Evolutionary conservation across 2,113 vertebrate genomes (phyloP).

Genomic region (Eleginops maclovinus): DNA sequence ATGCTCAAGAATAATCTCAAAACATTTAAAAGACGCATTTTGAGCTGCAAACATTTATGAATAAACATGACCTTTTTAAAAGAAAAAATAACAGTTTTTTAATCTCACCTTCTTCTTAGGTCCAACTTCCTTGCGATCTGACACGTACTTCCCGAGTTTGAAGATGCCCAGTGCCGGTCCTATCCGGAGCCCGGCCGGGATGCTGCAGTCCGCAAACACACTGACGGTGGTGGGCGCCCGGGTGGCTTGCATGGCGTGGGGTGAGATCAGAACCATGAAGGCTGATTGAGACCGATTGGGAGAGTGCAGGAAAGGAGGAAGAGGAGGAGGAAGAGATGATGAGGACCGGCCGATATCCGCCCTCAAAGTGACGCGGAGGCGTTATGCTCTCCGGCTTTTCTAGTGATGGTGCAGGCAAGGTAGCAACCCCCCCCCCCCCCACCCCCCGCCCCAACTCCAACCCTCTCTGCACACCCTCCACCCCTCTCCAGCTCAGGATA

Average conservation of each 20-base stretch:
- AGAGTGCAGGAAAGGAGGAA: constrained; percentile 58
- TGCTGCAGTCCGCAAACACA: constrained; percentile 93
- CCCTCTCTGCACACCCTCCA: neutral
- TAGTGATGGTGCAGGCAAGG: constrained; percentile 86
- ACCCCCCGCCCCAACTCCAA: too few relatives aligned
- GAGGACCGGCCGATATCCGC: constrained; percentile 92
- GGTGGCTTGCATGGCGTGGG: constrained; percentile 88
- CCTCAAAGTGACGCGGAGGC: constrained; percentile 91
- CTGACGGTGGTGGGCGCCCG: constrained; percentile 87
- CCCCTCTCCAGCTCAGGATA: constrained; percentile 46
- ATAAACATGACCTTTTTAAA: neutral
- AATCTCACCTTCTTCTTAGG: constrained; percentile 94
- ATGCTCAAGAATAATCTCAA: neutral
- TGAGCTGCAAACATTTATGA: neutral
- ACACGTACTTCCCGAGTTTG: constrained; percentile 96
- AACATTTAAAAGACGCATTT: neutral
- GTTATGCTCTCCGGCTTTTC: constrained; percentile 92
- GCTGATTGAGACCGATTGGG: constrained; percentile 72
- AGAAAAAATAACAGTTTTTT: neutral
- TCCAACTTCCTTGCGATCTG: constrained; percentile 95
- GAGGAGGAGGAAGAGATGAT: constrained; percentile 61
- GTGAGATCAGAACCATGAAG: constrained; percentile 86
- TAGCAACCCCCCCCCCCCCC: constrained; percentile 76
- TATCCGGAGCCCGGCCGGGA: constrained; percentile 94
- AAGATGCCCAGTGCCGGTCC: constrained; percentile 94